Evolutionary conservation across 2,113 vertebrate genomes (phyloP).

Genomic region (Mastomys natalensis): DNA sequence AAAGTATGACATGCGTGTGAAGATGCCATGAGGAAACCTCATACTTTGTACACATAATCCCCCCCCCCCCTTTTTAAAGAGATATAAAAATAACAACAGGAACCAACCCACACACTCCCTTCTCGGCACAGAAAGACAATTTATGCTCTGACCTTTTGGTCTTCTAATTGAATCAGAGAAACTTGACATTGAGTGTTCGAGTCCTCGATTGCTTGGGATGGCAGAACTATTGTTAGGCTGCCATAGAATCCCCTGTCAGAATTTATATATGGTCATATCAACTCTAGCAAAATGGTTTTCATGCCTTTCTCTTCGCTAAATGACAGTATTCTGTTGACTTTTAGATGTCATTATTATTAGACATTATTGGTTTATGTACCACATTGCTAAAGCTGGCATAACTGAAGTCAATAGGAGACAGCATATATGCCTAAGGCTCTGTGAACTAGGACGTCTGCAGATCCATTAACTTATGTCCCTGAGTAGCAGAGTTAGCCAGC

Average conservation of each 20-base stretch:
- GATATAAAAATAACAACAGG: neutral
- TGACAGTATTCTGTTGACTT: conserved; percentile 29
- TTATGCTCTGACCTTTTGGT: neutral
- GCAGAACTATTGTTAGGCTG: neutral
- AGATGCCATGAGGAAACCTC: neutral
- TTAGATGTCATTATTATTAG: conserved; percentile 38
- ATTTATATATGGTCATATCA: neutral
- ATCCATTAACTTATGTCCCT: neutral
- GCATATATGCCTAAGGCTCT: neutral
- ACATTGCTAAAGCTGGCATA: neutral
- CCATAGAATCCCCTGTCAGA: neutral
- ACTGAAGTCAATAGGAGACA: conserved; percentile 32
- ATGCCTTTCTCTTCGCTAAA: neutral
- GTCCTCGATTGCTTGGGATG: neutral
- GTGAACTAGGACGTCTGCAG: neutral
- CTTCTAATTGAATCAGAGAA: neutral
- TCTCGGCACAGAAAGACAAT: neutral
- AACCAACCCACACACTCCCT: neutral
- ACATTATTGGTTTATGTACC: neutral
- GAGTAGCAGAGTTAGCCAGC: neutral
- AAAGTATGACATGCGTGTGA: neutral
- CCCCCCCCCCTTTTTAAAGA: neutral
- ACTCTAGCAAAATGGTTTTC: neutral
- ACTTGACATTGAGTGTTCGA: neutral
- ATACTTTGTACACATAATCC: neutral